Conservation (phyloP, 2,113 vertebrate genomes). For the Microtus montanus region DNA sequence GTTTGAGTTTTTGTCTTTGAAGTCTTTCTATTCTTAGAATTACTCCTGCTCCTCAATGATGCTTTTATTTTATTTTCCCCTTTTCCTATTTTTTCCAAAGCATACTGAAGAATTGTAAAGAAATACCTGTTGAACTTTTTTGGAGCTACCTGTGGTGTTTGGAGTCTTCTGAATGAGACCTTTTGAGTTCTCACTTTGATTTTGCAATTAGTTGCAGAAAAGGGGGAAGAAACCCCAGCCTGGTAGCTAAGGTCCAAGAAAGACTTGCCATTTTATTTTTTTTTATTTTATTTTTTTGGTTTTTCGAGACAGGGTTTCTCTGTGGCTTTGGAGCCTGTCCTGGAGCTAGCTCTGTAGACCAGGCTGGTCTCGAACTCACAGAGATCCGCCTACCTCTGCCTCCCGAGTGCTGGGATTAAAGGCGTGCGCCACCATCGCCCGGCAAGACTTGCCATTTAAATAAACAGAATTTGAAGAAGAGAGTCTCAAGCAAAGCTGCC, state of each 20-base stretch:
- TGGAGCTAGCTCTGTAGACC: too few relatives aligned
- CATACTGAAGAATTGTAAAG: conserved; percentile 28
- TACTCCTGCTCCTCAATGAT: background rate
- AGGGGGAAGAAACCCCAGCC: background rate
- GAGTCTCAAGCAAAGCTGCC: background rate
- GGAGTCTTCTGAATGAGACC: background rate
- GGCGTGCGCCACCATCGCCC: too few relatives aligned
- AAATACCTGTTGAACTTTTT: conserved; percentile 33
- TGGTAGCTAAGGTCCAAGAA: background rate
- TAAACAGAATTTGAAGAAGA: conserved; percentile 31
- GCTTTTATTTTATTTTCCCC: background rate
- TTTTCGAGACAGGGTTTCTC: too few relatives aligned
- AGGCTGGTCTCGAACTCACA: too few relatives aligned
- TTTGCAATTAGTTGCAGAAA: conserved; percentile 51
- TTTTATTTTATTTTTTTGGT: too few relatives aligned
- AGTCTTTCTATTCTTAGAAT: background rate
- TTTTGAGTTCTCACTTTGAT: conserved; percentile 61
- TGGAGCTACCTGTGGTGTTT: conserved; percentile 1
- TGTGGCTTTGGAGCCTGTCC: too few relatives aligned
- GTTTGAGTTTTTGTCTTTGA: conserved; percentile 12
- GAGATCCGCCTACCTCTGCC: too few relatives aligned
- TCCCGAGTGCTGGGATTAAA: too few relatives aligned
- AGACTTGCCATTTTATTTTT: background rate
- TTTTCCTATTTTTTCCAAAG: background rate
- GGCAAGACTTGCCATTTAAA: background rate